Evolutionary conservation across 2,888 invertebrate genomes (phyloP).

Genomic region (Drosophila paucipuncta): DNA sequence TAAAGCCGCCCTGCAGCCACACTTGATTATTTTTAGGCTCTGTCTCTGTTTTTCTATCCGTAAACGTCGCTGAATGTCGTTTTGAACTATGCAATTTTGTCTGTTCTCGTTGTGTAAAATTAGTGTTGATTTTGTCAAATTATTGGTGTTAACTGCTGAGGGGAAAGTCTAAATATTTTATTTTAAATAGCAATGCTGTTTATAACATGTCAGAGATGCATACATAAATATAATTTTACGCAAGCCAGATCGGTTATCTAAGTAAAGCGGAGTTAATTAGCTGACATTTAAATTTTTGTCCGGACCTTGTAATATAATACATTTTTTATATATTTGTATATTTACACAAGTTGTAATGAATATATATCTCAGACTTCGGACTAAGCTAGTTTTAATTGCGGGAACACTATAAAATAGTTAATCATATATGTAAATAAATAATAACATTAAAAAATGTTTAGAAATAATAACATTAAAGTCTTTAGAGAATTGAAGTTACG

Average conservation of each 20-base stretch:
- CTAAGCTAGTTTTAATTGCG: neutral
- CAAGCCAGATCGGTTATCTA: neutral
- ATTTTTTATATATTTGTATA: neutral
- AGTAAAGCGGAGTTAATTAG: neutral
- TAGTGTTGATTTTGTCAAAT: constrained; percentile 3
- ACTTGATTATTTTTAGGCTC: constrained; percentile 54
- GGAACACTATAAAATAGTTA: too few relatives aligned
- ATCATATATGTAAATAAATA: neutral
- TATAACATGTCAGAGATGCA: neutral
- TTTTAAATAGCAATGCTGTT: neutral
- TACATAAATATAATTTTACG: too few relatives aligned
- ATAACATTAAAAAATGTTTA: fast-evolving
- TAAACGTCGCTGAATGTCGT: constrained; percentile 11
- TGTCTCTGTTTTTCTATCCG: neutral
- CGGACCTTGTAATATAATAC: neutral
- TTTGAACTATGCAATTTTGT: constrained; percentile 62
- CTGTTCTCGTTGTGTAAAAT: constrained; percentile 56
- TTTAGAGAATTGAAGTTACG: neutral
- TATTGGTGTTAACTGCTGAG: constrained; percentile 7
- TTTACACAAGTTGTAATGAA: neutral
- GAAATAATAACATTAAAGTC: too few relatives aligned
- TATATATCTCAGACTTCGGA: neutral
- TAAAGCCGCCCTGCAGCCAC: constrained; percentile 10
- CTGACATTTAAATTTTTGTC: neutral
- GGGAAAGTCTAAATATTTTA: neutral